phyloP scores from a whole-genome alignment of 2,888 invertebrate genomes.

The Cataglyphis altisquamis region DNA sequence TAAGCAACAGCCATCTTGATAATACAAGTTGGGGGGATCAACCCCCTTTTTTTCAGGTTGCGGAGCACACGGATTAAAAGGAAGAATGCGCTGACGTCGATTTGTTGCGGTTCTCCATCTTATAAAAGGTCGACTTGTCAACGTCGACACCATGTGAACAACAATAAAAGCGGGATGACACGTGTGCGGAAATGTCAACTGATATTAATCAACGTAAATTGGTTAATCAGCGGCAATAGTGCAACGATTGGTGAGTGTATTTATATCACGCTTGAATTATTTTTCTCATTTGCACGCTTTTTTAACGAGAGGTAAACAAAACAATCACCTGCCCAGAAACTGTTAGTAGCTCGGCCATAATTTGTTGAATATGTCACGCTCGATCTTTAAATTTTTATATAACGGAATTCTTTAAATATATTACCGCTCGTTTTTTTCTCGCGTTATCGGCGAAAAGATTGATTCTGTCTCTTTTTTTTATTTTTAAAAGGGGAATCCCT shows the following conservation, averaged over 20 bases:
- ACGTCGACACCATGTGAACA: neutral
- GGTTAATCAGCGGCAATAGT: neutral
- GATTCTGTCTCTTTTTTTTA: neutral
- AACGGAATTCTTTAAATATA: neutral
- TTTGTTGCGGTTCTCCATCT: neutral
- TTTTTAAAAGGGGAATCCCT: neutral
- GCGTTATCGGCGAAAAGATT: neutral
- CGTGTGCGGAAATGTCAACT: neutral
- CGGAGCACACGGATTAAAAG: conserved; percentile 16
- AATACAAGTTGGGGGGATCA: conserved; percentile 36
- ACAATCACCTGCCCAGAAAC: neutral
- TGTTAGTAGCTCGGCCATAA: neutral
- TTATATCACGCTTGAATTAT: neutral
- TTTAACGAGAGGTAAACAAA: neutral
- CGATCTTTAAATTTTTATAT: neutral
- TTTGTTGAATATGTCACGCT: neutral
- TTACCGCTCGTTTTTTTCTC: neutral
- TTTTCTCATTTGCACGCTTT: neutral
- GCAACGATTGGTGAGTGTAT: conserved; percentile 22
- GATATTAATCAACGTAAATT: conserved; percentile 11
- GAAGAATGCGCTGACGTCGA: conserved; percentile 24
- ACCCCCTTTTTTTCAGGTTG: conserved; percentile 45
- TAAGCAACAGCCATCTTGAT: conserved; percentile 69
- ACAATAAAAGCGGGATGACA: neutral
- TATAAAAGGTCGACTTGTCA: neutral